These are phyloP conservation scores for Hirundichthys speculiger DNA, from an alignment of 2,113 vertebrate genomes.

Conservation along the genomic window DNA sequence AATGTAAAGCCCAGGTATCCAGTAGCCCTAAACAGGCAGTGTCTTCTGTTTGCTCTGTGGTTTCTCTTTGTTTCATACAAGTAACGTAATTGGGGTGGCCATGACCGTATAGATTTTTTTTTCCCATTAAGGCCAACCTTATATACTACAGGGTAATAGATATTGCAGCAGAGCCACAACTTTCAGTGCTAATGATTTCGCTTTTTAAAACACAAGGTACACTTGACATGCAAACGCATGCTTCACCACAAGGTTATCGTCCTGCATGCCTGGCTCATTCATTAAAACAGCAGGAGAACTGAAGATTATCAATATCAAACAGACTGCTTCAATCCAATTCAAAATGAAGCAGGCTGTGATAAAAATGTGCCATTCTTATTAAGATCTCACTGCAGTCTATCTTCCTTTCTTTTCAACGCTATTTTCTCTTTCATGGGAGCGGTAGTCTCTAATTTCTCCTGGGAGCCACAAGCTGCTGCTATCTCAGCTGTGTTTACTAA, in stretches of 20 bases:
- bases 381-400: constrained; percentile 57
- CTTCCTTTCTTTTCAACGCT: constrained; percentile 27
- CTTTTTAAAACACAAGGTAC: constrained; percentile 22
- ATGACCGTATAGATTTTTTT: constrained; percentile 30
- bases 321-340: constrained; percentile 47
- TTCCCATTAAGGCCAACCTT: constrained; percentile 3
- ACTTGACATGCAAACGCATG: constrained; percentile 53
- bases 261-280: constrained; percentile 36
- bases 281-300: constrained; percentile 51
- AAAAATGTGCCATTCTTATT: constrained; percentile 56
- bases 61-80: neutral
- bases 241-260: constrained; percentile 60
- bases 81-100: neutral
- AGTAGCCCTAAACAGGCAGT: too few relatives aligned
- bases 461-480: constrained; percentile 70
- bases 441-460: constrained; percentile 73
- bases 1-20: too few relatives aligned
- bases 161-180: constrained; percentile 25
- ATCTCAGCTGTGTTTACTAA: constrained; percentile 76
- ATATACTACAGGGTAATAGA: constrained; percentile 20
- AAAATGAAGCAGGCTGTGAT: constrained; percentile 46
- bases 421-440: constrained; percentile 68
- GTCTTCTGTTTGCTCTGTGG: too few relatives aligned
- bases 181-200: constrained; percentile 44
- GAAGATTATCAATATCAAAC: constrained; percentile 50